Evolutionary conservation across 2,888 invertebrate species (phyloP).

Genomic region (Leptarthrus brevirostris): DNA sequence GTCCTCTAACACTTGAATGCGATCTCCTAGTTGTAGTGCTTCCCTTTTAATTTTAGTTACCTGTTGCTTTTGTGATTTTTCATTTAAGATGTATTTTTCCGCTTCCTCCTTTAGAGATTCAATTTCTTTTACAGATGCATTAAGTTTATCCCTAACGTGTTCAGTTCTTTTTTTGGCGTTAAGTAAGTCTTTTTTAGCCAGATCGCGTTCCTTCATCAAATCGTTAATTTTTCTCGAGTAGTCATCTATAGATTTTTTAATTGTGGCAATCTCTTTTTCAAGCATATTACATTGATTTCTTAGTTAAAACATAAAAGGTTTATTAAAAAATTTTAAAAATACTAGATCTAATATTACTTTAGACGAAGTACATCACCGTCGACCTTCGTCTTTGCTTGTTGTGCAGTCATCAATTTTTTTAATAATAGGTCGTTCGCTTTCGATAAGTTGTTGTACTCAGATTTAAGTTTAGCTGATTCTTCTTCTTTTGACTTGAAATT

Average conservation of each 20-base stretch:
- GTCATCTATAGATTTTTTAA: constrained; percentile 55
- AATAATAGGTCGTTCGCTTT: constrained; percentile 63
- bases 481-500: constrained; percentile 62
- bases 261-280: constrained; percentile 50
- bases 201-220: constrained; percentile 63
- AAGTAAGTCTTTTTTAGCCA: constrained; percentile 61
- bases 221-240: constrained; percentile 62
- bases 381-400: constrained; percentile 58
- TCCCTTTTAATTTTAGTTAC: constrained; percentile 61
- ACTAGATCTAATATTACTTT: constrained; percentile 40
- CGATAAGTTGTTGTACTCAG: constrained; percentile 62
- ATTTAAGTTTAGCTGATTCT: constrained; percentile 62
- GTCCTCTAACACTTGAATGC: constrained; percentile 63
- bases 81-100: constrained; percentile 58
- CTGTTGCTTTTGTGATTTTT: constrained; percentile 61
- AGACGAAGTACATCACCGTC: constrained; percentile 23
- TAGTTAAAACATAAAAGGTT: not conserved
- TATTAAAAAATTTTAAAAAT: constrained; percentile 6
- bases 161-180: constrained; percentile 58
- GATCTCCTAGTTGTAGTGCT: constrained; percentile 63
- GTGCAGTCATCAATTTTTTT: constrained; percentile 61
- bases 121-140: constrained; percentile 63
- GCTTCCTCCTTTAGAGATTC: constrained; percentile 62
- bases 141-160: constrained; percentile 58
- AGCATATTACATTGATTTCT: constrained; percentile 46